These are phyloP conservation scores for Eumeta japonica DNA, from an alignment of 1,140 invertebrate genomes.

Conservation along the genomic window DNA sequence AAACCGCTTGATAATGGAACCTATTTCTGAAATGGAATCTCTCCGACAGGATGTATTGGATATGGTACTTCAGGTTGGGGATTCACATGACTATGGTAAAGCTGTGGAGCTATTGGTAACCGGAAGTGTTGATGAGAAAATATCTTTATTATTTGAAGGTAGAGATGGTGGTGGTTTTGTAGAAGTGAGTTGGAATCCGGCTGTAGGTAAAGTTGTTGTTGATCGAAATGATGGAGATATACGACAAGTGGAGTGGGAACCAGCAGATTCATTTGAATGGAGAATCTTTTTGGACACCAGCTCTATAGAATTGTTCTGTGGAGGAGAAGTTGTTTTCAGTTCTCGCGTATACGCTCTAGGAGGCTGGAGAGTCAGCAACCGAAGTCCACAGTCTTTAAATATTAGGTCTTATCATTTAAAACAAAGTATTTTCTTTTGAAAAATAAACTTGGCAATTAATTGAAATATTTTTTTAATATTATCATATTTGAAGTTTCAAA, in stretches of 20 bases:
- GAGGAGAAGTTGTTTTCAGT: constrained; percentile 47
- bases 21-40: constrained; percentile 22
- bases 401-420: constrained; percentile 27
- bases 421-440: constrained; percentile 30
- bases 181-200: constrained; percentile 29
- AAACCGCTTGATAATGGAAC: constrained; percentile 32
- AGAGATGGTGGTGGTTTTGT: constrained; percentile 27
- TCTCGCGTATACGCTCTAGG: constrained; percentile 34
- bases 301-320: constrained; percentile 45
- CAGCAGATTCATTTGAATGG: constrained; percentile 21
- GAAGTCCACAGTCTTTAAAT: constrained; percentile 23
- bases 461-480: too few relatives aligned
- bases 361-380: constrained; percentile 30
- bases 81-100: constrained; percentile 19
- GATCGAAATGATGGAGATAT: constrained; percentile 29
- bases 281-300: constrained; percentile 41
- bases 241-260: constrained; percentile 38
- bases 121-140: constrained; percentile 22
- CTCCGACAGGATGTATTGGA: constrained; percentile 22
- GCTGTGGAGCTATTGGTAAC: constrained; percentile 34
- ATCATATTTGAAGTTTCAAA: too few relatives aligned
- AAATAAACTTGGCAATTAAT: too few relatives aligned
- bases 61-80: constrained; percentile 14
- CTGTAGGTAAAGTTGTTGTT: constrained; percentile 27
- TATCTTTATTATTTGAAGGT: constrained; percentile 32